These are phyloP conservation scores for Aradus depressus DNA, from an alignment of 2,888 invertebrate genomes.

Conservation along the genomic window DNA sequence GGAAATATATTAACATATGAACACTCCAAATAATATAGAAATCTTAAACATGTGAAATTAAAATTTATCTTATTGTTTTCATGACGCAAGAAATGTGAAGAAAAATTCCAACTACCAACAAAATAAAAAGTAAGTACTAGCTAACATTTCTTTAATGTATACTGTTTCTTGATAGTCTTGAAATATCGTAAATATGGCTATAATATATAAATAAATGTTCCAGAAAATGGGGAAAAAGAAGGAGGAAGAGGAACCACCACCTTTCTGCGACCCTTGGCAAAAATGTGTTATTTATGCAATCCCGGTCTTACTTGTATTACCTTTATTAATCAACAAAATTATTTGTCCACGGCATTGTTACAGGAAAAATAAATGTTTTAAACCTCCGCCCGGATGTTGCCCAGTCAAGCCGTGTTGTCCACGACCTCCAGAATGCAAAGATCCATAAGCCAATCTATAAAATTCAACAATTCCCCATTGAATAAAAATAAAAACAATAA, in stretches of 20 bases:
- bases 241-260: not conserved
- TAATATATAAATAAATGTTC: no score
- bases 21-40: no score
- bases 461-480: not conserved
- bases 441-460: not conserved
- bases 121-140: no score
- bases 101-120: no score
- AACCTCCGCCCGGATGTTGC: constrained; percentile 5
- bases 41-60: no score
- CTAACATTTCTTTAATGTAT: no score
- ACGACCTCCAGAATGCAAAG: not conserved
- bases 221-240: no score
- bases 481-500: not conserved
- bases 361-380: not conserved
- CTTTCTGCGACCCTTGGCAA: constrained; percentile 14
- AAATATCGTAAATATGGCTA: no score
- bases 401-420: not conserved
- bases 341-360: constrained; percentile 4
- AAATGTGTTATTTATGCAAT: constrained; percentile 6
- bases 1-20: no score
- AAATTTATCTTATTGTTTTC: no score
- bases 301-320: constrained; percentile 2
- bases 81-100: no score
- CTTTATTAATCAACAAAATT: constrained; percentile 1
- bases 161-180: no score